Percentiles rank a stretch among this genome's conserved stretches.
Evolutionary conservation across 1,140 invertebrate species (phyloP).

Genomic region (Magallana gigas): DNA sequence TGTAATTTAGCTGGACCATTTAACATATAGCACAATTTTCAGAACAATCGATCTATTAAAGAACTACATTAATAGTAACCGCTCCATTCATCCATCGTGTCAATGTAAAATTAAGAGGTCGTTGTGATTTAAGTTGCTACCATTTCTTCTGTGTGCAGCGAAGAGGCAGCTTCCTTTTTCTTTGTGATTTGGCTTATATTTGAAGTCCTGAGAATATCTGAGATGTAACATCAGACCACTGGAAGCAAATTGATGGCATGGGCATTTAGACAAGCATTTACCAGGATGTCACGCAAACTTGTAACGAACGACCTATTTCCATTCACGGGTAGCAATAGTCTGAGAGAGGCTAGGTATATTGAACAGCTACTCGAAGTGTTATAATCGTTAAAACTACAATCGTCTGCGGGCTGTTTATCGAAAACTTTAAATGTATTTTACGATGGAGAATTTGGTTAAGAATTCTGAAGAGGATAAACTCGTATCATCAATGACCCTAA

Average conservation of each 20-base stretch:
- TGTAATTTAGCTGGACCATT: background rate
- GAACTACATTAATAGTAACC: background rate
- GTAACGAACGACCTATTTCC: background rate
- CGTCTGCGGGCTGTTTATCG: background rate
- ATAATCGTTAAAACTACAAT: background rate
- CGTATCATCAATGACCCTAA: constrained; percentile 22
- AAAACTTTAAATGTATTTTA: background rate
- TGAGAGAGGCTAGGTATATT: background rate
- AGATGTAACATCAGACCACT: background rate
- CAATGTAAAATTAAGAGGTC: background rate
- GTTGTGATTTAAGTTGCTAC: background rate
- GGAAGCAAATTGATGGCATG: background rate
- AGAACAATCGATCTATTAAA: constrained; percentile 16
- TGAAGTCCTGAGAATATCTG: background rate
- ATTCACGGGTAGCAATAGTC: background rate
- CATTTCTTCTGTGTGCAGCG: background rate
- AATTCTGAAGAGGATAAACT: constrained; percentile 20
- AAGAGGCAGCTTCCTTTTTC: constrained; percentile 14
- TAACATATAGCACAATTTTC: constrained; percentile 1
- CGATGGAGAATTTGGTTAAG: constrained; percentile 28
- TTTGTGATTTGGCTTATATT: constrained; percentile 2
- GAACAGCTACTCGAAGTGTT: background rate
- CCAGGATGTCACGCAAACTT: constrained; percentile 8
- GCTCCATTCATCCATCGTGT: background rate
- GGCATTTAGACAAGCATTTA: constrained; percentile 8